Evolutionary conservation across 2,113 vertebrate genomes (phyloP).

Genomic region (Chascanopsetta lugubris): DNA sequence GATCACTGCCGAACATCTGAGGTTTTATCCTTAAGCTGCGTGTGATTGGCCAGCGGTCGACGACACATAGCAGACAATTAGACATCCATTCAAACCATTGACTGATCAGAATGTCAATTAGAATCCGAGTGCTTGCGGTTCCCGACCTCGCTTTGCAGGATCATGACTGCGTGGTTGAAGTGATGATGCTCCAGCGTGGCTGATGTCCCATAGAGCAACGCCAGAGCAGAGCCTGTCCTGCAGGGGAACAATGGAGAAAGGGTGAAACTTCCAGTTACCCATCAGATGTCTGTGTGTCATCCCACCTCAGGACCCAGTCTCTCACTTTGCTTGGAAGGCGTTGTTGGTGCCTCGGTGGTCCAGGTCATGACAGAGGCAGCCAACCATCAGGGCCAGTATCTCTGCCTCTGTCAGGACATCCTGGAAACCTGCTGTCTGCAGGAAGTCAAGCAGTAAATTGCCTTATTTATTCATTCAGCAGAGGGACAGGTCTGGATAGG

Average conservation of each 20-base stretch:
- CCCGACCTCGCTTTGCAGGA: slow-evolving; percentile 84
- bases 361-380: slow-evolving; percentile 84
- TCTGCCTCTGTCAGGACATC: slow-evolving; percentile 82
- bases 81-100: neutral
- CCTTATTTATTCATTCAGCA: neutral
- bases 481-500: neutral
- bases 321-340: slow-evolving; percentile 85
- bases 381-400: slow-evolving; percentile 84
- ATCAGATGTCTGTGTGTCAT: neutral
- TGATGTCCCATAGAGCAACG: slow-evolving; percentile 83
- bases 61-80: neutral
- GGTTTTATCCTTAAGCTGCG: neutral
- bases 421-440: slow-evolving; percentile 80
- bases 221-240: slow-evolving; percentile 83
- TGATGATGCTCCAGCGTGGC: slow-evolving; percentile 86
- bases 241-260: slow-evolving; percentile 15
- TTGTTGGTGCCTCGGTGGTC: slow-evolving; percentile 86
- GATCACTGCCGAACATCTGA: slow-evolving; percentile 4
- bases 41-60: neutral
- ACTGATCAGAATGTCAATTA: neutral
- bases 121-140: neutral
- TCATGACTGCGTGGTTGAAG: slow-evolving; percentile 87
- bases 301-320: neutral
- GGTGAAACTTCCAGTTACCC: neutral
- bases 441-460: slow-evolving; percentile 9